Evolutionary conservation across 2,113 vertebrate genomes (phyloP), one percentile per base, ranked within the genome.

Genomic region (Sciurus niger): DNA sequence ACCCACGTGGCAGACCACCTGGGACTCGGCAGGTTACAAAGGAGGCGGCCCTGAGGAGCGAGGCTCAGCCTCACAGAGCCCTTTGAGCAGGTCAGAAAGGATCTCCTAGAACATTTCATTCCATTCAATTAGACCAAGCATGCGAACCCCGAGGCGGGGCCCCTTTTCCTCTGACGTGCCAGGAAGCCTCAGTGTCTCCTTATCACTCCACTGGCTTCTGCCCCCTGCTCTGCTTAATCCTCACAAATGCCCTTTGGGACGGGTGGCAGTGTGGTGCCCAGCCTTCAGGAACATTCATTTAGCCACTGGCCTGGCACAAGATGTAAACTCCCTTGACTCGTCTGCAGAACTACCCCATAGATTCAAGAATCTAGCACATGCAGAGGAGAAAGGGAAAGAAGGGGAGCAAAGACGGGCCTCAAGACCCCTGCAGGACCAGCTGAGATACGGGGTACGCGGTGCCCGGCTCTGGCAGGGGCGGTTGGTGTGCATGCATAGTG

Each of bases 401-500:
- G 6, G 40, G 10, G 11, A 53, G 28, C 28, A 48, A 37, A 1
- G 72, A 55, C 30, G 18, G 2, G 40, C 43, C 43, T 65, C 37
- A 65, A 76, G 48, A 46, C 8, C 30, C 30, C 63, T 72, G 40
- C n/a, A 90, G 43, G 58, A 51, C 16, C 37, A 34, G 32, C 32
- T 17, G 5, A 67, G 24, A 37, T 65, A 22, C n/a, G 13, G 63
- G 9, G 24, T 18, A 1, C 2, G 2, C 16, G 6, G 60, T 6
- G 2, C 14, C 65, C 55, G 84, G 72, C 25, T 70, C 28, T 34
- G 43, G 43, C 4, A 8, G 22, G 37, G 53, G 34, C 13, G 34
- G 0, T 46, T 30, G 34, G 0, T 8, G n/a, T 53, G 7, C 16
- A 5, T 3, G 24, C 32, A 11, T 14, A 0, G 2, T 0, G 28